Evolutionary conservation across 2,797 vertebrate genomes (phyloP).

Genomic region (Pseudochromis fuscus): DNA sequence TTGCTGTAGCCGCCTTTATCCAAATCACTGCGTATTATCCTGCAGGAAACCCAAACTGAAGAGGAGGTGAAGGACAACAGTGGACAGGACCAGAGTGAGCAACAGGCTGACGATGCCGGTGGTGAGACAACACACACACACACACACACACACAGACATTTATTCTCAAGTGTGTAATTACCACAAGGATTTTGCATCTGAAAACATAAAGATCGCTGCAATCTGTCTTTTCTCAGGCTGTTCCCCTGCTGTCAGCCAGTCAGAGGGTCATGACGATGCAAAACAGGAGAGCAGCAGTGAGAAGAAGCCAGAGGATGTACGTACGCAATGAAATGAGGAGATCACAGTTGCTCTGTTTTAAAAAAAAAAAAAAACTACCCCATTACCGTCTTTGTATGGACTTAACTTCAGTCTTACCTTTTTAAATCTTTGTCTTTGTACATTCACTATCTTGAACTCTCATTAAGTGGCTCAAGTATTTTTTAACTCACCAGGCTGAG

Average conservation of each 20-base stretch:
- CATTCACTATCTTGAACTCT: neutral
- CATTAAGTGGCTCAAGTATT: neutral
- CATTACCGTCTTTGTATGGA: neutral
- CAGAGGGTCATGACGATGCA: conserved; percentile 63
- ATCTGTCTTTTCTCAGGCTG: conserved; percentile 19
- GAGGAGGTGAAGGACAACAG: conserved; percentile 27
- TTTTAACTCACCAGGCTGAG: conserved; percentile 53
- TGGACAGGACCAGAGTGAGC: conserved; percentile 43
- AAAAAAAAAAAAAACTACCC: too few species aligned
- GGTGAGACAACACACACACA: conserved; percentile 40
- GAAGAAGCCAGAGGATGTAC: conserved; percentile 67
- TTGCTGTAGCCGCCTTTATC: neutral
- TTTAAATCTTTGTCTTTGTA: neutral
- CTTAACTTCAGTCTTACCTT: neutral
- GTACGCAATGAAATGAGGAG: conserved; percentile 7
- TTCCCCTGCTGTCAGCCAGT: conserved; percentile 43
- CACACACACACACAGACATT: neutral
- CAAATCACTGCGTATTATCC: neutral
- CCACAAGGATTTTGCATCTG: neutral
- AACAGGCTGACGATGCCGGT: conserved; percentile 36
- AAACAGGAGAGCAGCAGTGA: conserved; percentile 59
- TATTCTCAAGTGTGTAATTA: neutral
- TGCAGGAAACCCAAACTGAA: conserved; percentile 43
- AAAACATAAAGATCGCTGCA: neutral
- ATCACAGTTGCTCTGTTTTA: neutral